Base-by-base conservation (phyloP, 1,140 invertebrate genomes). In the Leptopilina clavipes region DNA sequence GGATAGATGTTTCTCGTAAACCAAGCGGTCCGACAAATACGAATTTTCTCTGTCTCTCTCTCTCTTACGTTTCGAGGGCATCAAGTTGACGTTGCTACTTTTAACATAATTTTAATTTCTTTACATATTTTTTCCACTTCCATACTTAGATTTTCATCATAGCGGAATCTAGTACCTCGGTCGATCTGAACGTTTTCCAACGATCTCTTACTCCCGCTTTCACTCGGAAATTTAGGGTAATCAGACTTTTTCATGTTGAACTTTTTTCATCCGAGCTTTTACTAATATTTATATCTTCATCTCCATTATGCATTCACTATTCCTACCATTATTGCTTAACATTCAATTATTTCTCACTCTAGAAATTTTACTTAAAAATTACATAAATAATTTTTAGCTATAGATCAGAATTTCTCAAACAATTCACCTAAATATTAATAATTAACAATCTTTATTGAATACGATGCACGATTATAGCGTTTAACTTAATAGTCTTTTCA, bases 1-100 rank as follows among this genome's bases (percentile, higher is more conserved):
- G 43, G 72, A 81, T 79, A 48, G 75, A 81, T 81, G 75, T 72
- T 79, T n/a, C 78, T 79, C 78, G 80, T 81, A 81, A 81, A 81
- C 75, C 75, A 81, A 81, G 77, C 80, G 79, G 81, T 74, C 81
- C 82, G 82, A 82, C 82, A 82, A 83, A 83, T 82, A 81, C 78
- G 79, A 81, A 81, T 81, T 81, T 31, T 65, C 10, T 65, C 59
- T 65, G 22, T 25, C 56, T 22, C 22, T 59, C 25, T 65, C 59
- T 77, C 45, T 22, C 54, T 74, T 19, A 31, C 40, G n/a, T 74
- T 81, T 74, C 73, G 70, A 73, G 70, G 59, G 78, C 56, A 75
- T 77, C 79, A 81, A 81, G 70, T 75, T 59, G 73, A 75, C 71
- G 74, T 75, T 81, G 31, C 74, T 12, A 22, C 73, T 12, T 70